Percentiles rank a stretch among this genome's conserved stretches.
Evolutionary conservation across 2,888 invertebrate species (phyloP).

Genomic region (Stenichneumon culpator): DNA sequence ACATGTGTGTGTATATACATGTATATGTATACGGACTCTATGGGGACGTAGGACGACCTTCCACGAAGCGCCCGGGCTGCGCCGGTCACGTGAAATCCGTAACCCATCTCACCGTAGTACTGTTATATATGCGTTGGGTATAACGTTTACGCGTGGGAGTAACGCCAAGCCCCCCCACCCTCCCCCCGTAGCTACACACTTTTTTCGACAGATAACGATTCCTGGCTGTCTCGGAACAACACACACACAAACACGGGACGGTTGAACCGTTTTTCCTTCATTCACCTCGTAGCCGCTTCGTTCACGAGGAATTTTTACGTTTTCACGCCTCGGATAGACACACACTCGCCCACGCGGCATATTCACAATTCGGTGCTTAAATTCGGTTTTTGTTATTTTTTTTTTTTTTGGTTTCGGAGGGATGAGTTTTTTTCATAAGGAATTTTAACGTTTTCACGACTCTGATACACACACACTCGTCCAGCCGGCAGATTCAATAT

Average conservation of each 20-base stretch:
- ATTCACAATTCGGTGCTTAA: not conserved
- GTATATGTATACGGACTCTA: slow-evolving; percentile 28
- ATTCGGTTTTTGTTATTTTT: not conserved
- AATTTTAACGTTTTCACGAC: too few species aligned
- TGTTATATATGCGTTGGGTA: slow-evolving; percentile 29
- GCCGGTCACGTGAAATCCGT: slow-evolving; percentile 66
- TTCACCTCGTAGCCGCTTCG: slow-evolving; percentile 43
- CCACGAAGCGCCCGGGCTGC: slow-evolving; percentile 62
- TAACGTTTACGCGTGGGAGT: slow-evolving; percentile 48
- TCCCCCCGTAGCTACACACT: slow-evolving; percentile 25
- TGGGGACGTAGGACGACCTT: slow-evolving; percentile 74
- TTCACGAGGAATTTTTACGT: slow-evolving; percentile 47
- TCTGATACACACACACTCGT: slow-evolving; percentile 19
- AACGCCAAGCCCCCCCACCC: slow-evolving; percentile 30
- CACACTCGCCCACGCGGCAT: not conserved
- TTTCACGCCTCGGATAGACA: slow-evolving; percentile 43
- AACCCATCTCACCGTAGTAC: slow-evolving; percentile 51
- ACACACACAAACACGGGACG: slow-evolving; percentile 29
- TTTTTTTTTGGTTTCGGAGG: not conserved
- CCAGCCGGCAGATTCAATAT: not conserved
- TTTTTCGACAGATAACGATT: slow-evolving; percentile 65
- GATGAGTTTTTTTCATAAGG: not conserved
- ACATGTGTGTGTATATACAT: not conserved
- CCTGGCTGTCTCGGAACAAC: slow-evolving; percentile 30
- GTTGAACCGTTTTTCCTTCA: slow-evolving; percentile 46